These are phyloP conservation scores for Drosophila nr. medialis DNA, from an alignment of 2,888 invertebrate species.

Conservation along the genomic window DNA sequence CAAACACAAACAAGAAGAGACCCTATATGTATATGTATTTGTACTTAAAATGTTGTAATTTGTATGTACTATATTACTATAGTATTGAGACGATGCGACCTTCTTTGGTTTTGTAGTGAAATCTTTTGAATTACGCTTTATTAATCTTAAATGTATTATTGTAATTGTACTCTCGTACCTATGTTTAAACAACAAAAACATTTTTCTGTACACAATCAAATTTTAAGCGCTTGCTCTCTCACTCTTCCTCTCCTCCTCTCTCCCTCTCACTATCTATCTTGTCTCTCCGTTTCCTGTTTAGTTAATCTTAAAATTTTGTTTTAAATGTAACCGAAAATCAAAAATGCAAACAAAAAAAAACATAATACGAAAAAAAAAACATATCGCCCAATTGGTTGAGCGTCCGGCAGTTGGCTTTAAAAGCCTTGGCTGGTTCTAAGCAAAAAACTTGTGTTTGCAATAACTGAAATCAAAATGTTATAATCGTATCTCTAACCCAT, in stretches of 20 bases:
- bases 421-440: constrained; percentile 50
- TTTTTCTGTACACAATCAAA: constrained; percentile 51
- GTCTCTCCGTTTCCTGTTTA: constrained; percentile 37
- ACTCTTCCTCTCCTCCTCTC: constrained; percentile 23
- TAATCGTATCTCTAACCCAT: constrained; percentile 46
- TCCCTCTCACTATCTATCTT: constrained; percentile 5
- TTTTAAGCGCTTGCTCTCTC: constrained; percentile 42
- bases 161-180: constrained; percentile 66
- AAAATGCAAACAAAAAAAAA: constrained; percentile 37
- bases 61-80: constrained; percentile 45
- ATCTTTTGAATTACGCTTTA: constrained; percentile 78
- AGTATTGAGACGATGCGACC: constrained; percentile 50
- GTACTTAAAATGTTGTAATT: constrained; percentile 59
- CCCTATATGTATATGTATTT: constrained; percentile 45
- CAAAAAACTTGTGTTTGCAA: constrained; percentile 47
- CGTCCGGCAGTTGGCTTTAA: constrained; percentile 49
- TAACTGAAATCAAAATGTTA: constrained; percentile 66
- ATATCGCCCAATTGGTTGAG: constrained; percentile 67
- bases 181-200: constrained; percentile 49
- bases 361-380: constrained; percentile 43
- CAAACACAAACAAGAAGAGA: constrained; percentile 45
- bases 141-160: constrained; percentile 74
- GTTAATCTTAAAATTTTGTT: constrained; percentile 45
- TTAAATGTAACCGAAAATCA: constrained; percentile 55
- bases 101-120: constrained; percentile 69